Conservation (phyloP, 2,797 vertebrate genomes). For the Cichlasoma orientale region DNA sequence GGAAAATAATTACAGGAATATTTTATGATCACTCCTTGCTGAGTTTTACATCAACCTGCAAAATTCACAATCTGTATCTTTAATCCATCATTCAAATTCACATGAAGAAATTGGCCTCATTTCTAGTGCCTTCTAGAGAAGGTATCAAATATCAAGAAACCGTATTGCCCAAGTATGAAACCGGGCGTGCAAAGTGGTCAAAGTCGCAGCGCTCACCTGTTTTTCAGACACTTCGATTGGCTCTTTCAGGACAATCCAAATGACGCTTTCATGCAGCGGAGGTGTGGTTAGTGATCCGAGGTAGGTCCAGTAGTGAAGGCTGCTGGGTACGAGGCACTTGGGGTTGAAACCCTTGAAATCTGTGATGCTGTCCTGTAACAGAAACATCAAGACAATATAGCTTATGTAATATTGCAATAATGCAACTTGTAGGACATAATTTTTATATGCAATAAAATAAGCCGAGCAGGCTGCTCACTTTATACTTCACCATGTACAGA, state of each 20-base stretch:
- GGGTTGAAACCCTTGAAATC: constrained; percentile 93
- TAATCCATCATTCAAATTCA: background rate
- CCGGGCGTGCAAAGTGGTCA: background rate
- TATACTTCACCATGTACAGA: constrained; percentile 95
- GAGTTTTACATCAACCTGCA: background rate
- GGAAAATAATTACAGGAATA: too few relatives aligned
- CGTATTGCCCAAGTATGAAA: background rate
- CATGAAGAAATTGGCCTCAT: background rate
- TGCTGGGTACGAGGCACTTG: constrained; percentile 90
- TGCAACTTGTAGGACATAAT: background rate
- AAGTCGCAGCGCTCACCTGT: constrained; percentile 83
- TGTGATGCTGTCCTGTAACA: constrained; percentile 84
- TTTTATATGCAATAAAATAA: background rate
- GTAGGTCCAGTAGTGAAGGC: constrained; percentile 94
- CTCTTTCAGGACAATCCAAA: constrained; percentile 92
- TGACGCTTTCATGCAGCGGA: constrained; percentile 92
- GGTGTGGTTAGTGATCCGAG: constrained; percentile 94
- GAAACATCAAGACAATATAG: background rate
- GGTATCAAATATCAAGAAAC: background rate
- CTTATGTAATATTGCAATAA: background rate
- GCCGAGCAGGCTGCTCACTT: constrained; percentile 74
- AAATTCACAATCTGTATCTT: background rate
- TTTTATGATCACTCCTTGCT: background rate
- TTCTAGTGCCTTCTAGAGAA: too few relatives aligned
- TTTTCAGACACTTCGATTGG: constrained; percentile 90